Evolutionary conservation across 2,888 invertebrate species (phyloP).

Genomic region (Andrena praecox): DNA sequence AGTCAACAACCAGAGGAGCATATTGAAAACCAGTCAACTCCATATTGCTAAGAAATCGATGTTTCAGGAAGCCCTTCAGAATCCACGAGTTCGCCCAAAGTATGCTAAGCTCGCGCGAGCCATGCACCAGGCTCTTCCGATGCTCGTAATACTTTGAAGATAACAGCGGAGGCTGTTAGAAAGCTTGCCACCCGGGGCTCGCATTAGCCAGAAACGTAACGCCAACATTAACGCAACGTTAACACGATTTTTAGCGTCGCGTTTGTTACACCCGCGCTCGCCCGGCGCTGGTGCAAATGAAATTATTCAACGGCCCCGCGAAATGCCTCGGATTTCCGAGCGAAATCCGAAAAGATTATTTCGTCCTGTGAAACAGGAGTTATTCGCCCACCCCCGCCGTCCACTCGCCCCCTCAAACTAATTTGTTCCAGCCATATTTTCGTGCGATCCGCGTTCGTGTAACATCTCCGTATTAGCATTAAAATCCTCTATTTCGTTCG

Average conservation of each 20-base stretch:
- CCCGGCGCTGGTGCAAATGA: not conserved
- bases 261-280: not conserved
- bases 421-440: constrained; percentile 46
- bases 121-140: not conserved
- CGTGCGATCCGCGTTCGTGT: constrained; percentile 6
- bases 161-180: not conserved
- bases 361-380: not conserved
- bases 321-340: not conserved
- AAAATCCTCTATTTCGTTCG: constrained; percentile 49
- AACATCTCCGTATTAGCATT: constrained; percentile 34
- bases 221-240: constrained; percentile 20
- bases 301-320: constrained; percentile 13
- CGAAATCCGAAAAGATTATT: constrained; percentile 28
- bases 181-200: not conserved
- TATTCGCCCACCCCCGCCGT: not conserved
- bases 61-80: not conserved
- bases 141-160: not conserved
- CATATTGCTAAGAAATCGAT: not conserved
- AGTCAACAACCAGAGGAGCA: not conserved
- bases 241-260: constrained; percentile 24
- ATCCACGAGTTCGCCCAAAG: not conserved
- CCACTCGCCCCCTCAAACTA: constrained; percentile 4
- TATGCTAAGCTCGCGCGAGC: not conserved
- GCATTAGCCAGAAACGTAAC: constrained; percentile 3
- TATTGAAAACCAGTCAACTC: not conserved